Conservation (phyloP, 2,888 invertebrate genomes). For the Drosophila mettleri region DNA sequence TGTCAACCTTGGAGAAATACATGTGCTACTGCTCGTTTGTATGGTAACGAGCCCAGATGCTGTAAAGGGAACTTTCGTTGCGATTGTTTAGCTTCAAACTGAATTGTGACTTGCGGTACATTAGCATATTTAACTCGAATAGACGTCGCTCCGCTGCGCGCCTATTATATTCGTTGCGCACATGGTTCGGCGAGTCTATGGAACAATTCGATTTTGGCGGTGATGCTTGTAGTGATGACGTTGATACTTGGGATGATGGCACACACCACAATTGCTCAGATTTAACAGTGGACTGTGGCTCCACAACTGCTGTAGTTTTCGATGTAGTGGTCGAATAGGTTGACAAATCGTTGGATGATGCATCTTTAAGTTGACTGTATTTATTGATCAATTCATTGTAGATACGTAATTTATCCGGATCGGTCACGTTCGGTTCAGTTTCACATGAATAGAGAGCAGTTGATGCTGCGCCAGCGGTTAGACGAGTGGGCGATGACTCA, state of each 20-base stretch:
- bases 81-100: background rate
- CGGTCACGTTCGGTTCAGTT: no score
- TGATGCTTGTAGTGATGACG: background rate
- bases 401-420: background rate
- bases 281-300: background rate
- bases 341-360: background rate
- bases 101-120: constrained; percentile 14
- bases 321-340: background rate
- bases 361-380: background rate
- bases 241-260: no score
- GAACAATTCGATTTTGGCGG: background rate
- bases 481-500: background rate
- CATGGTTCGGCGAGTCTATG: background rate
- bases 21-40: no score
- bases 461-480: background rate
- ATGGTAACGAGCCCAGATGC: background rate
- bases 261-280: no score
- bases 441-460: background rate
- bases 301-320: no score
- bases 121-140: constrained; percentile 6
- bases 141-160: constrained; percentile 7
- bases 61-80: background rate
- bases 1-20: no score
- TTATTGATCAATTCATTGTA: constrained; percentile 9
- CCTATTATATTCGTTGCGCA: background rate